These are phyloP conservation scores for Fringilla coelebs DNA, from an alignment of 2,797 vertebrate species.

Conservation along the genomic window DNA sequence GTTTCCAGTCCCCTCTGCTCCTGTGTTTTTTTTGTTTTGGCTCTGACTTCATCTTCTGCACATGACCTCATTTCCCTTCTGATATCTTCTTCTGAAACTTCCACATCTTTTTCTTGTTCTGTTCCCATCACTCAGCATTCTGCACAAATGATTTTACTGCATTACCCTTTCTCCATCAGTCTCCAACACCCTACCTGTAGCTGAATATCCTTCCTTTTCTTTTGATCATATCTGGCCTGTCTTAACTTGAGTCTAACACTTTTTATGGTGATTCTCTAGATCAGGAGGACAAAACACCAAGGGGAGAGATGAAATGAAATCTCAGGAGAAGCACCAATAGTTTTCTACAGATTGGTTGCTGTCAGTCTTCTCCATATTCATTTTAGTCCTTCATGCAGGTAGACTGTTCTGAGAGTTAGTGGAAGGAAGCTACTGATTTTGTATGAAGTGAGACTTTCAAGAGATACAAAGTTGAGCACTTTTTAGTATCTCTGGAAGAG, in stretches of 20 bases:
- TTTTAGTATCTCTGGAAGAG: background rate
- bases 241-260: background rate
- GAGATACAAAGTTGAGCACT: background rate
- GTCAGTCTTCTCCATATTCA: background rate
- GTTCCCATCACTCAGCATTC: background rate
- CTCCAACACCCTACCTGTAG: background rate
- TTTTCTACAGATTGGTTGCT: background rate
- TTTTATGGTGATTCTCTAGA: background rate
- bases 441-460: background rate
- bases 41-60: background rate
- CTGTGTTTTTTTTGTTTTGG: background rate
- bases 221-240: background rate
- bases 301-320: background rate
- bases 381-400: background rate
- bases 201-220: background rate
- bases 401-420: background rate
- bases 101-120: background rate
- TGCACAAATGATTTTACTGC: background rate
- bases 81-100: background rate
- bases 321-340: background rate
- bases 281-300: background rate
- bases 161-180: background rate
- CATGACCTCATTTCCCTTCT: background rate
- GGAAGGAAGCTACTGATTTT: background rate
- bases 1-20: background rate